Conservation (phyloP, 2,888 invertebrate species). For the Icerya purchasi region DNA sequence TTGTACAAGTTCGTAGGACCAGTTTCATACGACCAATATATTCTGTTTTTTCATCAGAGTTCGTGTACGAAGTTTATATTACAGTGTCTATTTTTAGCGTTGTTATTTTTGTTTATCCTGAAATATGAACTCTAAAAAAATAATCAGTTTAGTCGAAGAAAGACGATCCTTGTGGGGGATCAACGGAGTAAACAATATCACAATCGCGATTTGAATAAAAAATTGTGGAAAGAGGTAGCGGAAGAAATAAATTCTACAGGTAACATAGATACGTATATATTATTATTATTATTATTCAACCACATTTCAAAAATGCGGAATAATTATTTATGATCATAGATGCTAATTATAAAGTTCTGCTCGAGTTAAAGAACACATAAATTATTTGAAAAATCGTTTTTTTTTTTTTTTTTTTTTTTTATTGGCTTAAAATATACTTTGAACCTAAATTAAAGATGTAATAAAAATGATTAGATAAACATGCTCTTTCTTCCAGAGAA, state of each 20-base stretch:
- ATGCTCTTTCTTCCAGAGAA: no score
- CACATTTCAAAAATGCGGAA: background rate
- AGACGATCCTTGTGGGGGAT: constrained; percentile 3
- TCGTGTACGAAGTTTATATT: no score
- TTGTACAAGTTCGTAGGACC: background rate
- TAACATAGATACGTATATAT: background rate
- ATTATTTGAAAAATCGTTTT: no score
- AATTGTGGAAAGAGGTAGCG: background rate
- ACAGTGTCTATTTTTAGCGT: no score
- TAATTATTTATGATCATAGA: background rate
- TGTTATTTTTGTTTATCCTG: background rate
- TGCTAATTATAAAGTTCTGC: background rate
- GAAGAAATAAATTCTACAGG: constrained; percentile 1
- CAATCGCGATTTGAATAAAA: background rate
- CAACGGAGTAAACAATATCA: background rate
- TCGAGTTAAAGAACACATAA: no score
- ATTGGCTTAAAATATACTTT: no score
- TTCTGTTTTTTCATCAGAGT: background rate
- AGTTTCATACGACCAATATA: background rate
- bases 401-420: no score
- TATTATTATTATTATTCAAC: background rate
- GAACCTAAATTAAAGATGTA: no score
- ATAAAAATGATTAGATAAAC: no score
- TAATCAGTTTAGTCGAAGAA: constrained; percentile 5
- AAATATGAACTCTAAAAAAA: constrained; percentile 4